Conservation (phyloP, 2,113 vertebrate genomes). For the Brienomyrus longianalis region DNA sequence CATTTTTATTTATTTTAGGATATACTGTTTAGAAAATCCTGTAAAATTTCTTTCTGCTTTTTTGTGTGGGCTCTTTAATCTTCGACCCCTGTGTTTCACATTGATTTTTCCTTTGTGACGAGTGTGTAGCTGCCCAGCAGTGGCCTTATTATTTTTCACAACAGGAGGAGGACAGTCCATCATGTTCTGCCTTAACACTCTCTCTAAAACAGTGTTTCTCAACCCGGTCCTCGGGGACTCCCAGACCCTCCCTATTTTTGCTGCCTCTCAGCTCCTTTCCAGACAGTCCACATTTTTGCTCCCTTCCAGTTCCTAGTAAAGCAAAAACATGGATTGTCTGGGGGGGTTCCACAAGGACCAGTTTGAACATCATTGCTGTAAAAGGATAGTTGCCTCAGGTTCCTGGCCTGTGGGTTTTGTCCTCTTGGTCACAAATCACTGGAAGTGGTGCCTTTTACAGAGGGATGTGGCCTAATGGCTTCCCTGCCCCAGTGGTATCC, state of each 20-base stretch:
- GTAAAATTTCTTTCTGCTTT: background rate
- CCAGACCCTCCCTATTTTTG: background rate
- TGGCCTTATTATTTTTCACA: background rate
- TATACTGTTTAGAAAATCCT: background rate
- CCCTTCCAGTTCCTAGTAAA: background rate
- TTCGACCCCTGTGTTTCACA: background rate
- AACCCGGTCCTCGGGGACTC: background rate
- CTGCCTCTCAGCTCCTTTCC: background rate
- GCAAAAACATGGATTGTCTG: background rate
- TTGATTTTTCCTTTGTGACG: background rate
- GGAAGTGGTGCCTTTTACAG: background rate
- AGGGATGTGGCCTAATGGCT: background rate
- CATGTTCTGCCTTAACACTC: background rate
- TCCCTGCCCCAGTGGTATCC: background rate
- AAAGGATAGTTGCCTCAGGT: background rate
- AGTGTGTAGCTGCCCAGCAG: background rate
- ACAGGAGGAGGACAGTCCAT: background rate
- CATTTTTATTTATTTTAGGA: background rate
- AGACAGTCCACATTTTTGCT: background rate
- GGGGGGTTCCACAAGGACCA: background rate
- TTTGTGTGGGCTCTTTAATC: background rate
- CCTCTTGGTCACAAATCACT: background rate
- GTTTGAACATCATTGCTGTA: background rate
- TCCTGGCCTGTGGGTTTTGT: background rate
- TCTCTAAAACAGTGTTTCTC: background rate